phyloP scores from a whole-genome alignment of 2,113 vertebrate species.

The Marmota flaviventris region DNA sequence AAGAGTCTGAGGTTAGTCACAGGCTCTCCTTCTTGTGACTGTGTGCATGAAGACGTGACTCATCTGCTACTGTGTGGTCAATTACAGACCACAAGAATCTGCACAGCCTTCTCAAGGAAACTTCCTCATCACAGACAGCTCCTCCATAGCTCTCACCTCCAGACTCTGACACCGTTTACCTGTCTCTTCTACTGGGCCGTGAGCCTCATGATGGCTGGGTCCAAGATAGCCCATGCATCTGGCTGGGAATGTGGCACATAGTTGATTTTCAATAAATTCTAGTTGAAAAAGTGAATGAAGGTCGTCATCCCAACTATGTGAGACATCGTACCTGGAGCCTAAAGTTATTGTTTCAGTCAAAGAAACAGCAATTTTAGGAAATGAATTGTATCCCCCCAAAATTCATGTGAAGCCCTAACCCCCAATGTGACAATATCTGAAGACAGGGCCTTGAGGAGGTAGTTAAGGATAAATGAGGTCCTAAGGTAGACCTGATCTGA shows the following conservation, averaged over 20 bases:
- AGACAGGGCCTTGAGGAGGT: slow-evolving; percentile 6
- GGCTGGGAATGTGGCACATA: background rate
- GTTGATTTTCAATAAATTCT: background rate
- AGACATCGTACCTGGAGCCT: background rate
- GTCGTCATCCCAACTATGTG: background rate
- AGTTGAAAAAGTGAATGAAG: background rate
- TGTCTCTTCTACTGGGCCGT: background rate
- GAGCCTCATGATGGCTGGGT: background rate
- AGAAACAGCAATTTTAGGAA: background rate
- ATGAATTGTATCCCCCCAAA: background rate
- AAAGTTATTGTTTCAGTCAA: background rate
- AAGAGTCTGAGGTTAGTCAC: background rate
- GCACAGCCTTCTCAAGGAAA: background rate
- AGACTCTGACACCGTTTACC: background rate
- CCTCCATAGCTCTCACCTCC: fast-evolving
- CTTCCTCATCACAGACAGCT: background rate
- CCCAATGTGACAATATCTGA: background rate
- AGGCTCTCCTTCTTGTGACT: background rate
- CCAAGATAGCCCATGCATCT: background rate
- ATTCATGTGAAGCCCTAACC: background rate
- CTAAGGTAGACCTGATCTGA: background rate
- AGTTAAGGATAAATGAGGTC: background rate
- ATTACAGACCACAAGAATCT: background rate
- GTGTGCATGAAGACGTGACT: background rate
- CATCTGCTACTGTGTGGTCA: background rate